Base-by-base conservation (phyloP, 2,113 vertebrate species). In the Archilochus colubris region DNA sequence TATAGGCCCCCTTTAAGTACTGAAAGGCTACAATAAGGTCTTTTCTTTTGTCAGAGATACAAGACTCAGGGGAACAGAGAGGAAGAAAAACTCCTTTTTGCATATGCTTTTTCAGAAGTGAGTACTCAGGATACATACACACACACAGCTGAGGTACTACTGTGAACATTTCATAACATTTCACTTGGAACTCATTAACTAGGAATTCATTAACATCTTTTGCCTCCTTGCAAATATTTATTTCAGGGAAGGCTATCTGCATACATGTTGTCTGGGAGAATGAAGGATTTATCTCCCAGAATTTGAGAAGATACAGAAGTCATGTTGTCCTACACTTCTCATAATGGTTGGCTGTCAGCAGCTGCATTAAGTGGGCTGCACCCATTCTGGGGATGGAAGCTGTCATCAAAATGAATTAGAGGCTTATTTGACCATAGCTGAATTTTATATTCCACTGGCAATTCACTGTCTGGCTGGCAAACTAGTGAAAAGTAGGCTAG, bases 361-460 rank as follows among this genome's bases (percentile, higher is more conserved):
- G 93, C 59, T 94, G 93, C 96, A 94, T 95, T 97, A 97, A 95
- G 96, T 84, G 90, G 76, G 89, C 94, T 97, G 97, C 96, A 97
- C 95, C 97, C 97, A 72, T 92, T 93, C 80, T 9, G 11, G 76
- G 97, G 97, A 97, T 96, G 96, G 95, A 94, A 96, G 94, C 97
- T 98, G 98, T 98, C 98, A 98, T 95, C 97, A 97, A 89, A 68
- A 79, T 78, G 82, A 93, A 94, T 97, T 93, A 97, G 94, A 77
- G 95, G 92, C 96, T 97, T 97, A 96, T 96, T 95, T 97, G 96
- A 94, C 91, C n/a, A 70, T 76, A 69, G 95, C 31, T 86, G 36
- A 55, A 66, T 91, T 96, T 94, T 57, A 53, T 44, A 66, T 89
- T 94, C 81, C 66, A 38, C 81, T 94, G 92, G 73, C 67, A 95